Evolutionary conservation across 2,888 invertebrate genomes (phyloP), one percentile per base, ranked within the genome.

Genomic region (Pardosa pseudoannulata): DNA sequence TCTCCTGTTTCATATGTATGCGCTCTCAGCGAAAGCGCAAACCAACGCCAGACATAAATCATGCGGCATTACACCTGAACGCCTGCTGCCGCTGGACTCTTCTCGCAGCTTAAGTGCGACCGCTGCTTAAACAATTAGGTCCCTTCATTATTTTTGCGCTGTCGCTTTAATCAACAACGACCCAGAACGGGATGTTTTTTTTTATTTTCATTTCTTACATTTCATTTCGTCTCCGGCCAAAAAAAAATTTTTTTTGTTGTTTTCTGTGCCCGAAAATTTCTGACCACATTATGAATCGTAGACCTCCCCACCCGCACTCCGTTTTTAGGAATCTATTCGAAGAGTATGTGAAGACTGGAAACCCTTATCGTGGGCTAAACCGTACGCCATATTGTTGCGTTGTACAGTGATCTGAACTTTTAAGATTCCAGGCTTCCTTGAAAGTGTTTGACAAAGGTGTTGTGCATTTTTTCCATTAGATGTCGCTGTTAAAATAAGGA

Each of bases 61-160:
- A 73, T 67, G 67, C 32, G 80, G 80, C 50, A 73, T 80, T 80
- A 73, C 64, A 80, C 80, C 80, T 73, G 80, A 73, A 80, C 32
- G 64, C 46, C 16, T 46, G 16, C 46, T 16, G 46, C 16, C 16
- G 16, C 46, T 16, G 46, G 16, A 46, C 11, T n/a, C 65, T n/a
- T n/a, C n/a, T 6, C 41, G 65, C 46, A 73, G 67, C 68, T 67
- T 65, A 82, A 76, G 62, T 82, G 76, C 71, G 82, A 82, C 76
- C 82, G 76, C 82, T 82, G 82, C 82, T 82, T 82, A 82, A 82
- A 71, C 76, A 82, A 82, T 82, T 72, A 76, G 64, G 64, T 82
- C 71, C 64, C 71, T 82, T 70, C 50, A 82, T 82, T 82, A 82
- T 82, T 76, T 82, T 75, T 71, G 70, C 70, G 76, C 76, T 76